A percentile compares a stretch with the other conserved stretches of the same genome.
Evolutionary conservation across 2,888 invertebrate genomes (phyloP).

Genomic region (Acholoe squamosa): DNA sequence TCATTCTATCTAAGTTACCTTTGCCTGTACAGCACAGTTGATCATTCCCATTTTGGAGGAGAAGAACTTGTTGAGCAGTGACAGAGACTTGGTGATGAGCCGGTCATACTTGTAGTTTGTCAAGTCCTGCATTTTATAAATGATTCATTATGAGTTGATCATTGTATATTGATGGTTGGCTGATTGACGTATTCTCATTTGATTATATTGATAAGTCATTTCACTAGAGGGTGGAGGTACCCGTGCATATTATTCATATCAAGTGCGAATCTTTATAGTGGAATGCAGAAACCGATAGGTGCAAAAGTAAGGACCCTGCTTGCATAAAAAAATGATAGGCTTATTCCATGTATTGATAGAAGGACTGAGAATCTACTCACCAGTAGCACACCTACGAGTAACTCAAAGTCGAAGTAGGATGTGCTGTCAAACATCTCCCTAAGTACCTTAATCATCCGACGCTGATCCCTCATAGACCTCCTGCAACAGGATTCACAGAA

Average conservation of each 20-base stretch:
- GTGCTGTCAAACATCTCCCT: constrained; percentile 82
- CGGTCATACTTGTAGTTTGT: constrained; percentile 82
- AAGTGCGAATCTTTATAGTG: no score
- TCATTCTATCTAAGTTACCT: constrained; percentile 75
- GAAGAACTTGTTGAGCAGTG: constrained; percentile 82
- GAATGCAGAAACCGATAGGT: no score
- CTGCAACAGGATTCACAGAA: constrained; percentile 68
- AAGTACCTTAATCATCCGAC: constrained; percentile 77
- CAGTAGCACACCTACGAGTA: constrained; percentile 79
- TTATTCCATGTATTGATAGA: no score
- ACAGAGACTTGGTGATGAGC: constrained; percentile 81
- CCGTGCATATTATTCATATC: no score
- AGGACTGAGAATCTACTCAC: constrained; percentile 73
- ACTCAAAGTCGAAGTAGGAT: constrained; percentile 80
- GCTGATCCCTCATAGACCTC: constrained; percentile 76
- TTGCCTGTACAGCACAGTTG: constrained; percentile 80
- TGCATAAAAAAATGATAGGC: no score
- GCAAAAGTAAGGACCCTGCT: no score
- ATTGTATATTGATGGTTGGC: no score
- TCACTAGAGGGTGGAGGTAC: no score
- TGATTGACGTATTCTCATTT: no score
- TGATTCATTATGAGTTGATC: no score
- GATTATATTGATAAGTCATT: no score
- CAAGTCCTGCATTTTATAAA: constrained; percentile 82
- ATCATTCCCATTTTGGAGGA: constrained; percentile 83